Base-by-base conservation (phyloP, 2,888 invertebrate genomes). In the Clusia tigrina region DNA sequence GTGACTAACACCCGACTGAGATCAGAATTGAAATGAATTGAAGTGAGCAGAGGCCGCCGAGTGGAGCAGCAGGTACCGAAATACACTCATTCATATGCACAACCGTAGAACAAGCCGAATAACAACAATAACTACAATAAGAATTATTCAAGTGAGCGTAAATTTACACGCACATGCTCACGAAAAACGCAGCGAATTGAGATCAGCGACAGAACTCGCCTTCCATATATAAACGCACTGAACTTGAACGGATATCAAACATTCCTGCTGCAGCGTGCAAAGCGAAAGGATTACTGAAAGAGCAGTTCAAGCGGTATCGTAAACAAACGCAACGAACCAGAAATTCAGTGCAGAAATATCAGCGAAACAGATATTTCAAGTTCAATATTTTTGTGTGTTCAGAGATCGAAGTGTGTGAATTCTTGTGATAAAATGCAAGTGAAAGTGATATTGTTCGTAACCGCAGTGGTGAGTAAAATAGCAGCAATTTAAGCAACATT, bases 251-350 rank as follows among this genome's bases (percentile, higher is more conserved):
- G 70, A 70, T 72, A 70, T 65, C 76, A 78, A 76, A 77, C 81
- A 81, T 76, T 81, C 80, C 82, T 81, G 80, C 77, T 79, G 76
- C 77, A 79, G 75, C 74, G 76, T 73, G 69, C 78, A 71, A 74
- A 74, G 77, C 76, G 70, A 71, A 77, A 80, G 76, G 79, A 81
- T 75, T 74, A 76, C 58, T 3, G 58, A 62, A 20, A 63, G 42
- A 46, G 15, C n/a, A 48, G 48, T 32, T 32, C 32, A 32, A 12
- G 12, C 32, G 12, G n/a, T 9, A 32, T 42, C 42, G n/a, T 9
- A 6, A 53, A 9, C 48, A 48, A 15, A 48, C 48, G 20, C 48
- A 48, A 48, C 20, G 42, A 56, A 3, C 22, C 24, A 25, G 24
- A 38, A 3, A 56, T 6, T 22, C 57, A 24, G 10, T n/a, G n/a